phyloP scores from a whole-genome alignment of 1,140 invertebrate genomes.

The Tribolium madens region DNA sequence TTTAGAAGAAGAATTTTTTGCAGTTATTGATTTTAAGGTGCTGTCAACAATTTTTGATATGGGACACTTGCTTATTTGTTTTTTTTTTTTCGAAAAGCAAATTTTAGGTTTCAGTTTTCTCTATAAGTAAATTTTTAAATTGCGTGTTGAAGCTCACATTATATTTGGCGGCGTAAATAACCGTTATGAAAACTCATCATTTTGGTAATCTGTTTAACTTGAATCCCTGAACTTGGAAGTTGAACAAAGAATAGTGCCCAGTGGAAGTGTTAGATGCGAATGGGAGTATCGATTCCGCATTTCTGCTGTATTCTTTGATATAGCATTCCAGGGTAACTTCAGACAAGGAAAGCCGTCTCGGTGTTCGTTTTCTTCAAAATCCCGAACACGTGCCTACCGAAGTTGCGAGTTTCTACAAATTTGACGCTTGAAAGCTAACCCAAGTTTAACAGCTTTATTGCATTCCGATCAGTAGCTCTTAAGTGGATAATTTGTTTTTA shows the following conservation, averaged over 20 bases:
- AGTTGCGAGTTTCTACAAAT: not conserved
- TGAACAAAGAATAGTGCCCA: constrained; percentile 7
- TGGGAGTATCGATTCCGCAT: constrained; percentile 22
- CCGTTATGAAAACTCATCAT: constrained; percentile 1
- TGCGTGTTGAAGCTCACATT: not conserved
- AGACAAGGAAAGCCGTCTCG: not conserved
- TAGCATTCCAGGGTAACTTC: not conserved
- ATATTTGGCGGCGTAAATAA: not conserved
- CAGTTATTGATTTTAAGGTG: constrained; percentile 19
- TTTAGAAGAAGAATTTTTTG: not conserved
- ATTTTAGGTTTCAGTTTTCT: too few species aligned
- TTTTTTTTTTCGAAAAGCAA: too few species aligned
- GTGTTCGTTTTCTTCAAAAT: constrained; percentile 1
- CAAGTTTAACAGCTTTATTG: not conserved
- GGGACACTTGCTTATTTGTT: too few species aligned
- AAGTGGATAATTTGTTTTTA: not conserved
- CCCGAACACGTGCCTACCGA: not conserved
- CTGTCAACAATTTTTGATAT: too few species aligned
- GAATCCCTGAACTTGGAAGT: not conserved
- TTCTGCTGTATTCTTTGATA: constrained; percentile 36
- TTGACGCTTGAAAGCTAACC: not conserved
- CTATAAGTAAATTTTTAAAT: too few species aligned
- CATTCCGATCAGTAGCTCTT: not conserved
- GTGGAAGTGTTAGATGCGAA: constrained; percentile 14
- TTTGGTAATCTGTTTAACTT: constrained; percentile 1